Conservation (phyloP, 2,888 invertebrate genomes). For the Orchesellides sinensis region DNA sequence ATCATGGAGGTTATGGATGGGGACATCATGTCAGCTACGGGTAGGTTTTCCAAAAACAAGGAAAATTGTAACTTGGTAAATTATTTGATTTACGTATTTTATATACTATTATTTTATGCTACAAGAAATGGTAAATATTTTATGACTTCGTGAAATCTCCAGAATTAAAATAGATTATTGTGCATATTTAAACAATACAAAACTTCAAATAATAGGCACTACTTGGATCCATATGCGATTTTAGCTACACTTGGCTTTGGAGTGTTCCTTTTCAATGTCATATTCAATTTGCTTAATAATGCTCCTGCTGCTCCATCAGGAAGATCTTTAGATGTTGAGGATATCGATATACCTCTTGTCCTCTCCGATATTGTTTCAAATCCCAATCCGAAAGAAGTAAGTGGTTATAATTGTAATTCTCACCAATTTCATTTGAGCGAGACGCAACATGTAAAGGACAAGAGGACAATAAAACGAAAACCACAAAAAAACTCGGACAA, state of each 20-base stretch:
- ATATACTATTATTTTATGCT: background rate
- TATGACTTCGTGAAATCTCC: background rate
- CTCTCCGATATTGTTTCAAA: slow-evolving; percentile 73
- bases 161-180: background rate
- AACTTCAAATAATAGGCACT: slow-evolving; percentile 70
- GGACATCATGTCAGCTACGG: slow-evolving; percentile 72
- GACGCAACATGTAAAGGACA: no score
- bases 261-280: slow-evolving; percentile 75
- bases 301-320: slow-evolving; percentile 67
- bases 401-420: no score
- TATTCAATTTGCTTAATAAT: slow-evolving; percentile 75
- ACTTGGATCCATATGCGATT: slow-evolving; percentile 75
- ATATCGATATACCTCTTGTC: slow-evolving; percentile 74
- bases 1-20: slow-evolving; percentile 70
- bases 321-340: slow-evolving; percentile 73
- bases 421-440: no score
- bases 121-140: background rate
- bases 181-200: background rate
- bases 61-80: background rate
- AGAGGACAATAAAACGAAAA: no score
- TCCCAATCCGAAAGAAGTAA: slow-evolving; percentile 45
- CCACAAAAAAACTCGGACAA: no score
- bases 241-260: slow-evolving; percentile 75
- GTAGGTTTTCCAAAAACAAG: slow-evolving; percentile 69
- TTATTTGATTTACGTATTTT: no score